These are phyloP conservation scores for Sphinx pinastri DNA, from an alignment of 2,888 invertebrate genomes.

Conservation along the genomic window DNA sequence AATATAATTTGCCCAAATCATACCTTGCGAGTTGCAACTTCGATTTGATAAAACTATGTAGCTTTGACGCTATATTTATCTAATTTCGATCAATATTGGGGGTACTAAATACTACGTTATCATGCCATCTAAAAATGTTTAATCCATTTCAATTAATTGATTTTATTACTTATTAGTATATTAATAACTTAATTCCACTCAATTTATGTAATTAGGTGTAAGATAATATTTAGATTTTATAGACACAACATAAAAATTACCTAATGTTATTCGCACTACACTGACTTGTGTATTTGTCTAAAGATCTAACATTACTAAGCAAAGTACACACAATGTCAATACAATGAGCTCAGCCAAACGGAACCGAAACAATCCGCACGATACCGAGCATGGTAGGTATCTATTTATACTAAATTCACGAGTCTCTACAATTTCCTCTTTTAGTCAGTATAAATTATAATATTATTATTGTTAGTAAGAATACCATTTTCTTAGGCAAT, in stretches of 20 bases:
- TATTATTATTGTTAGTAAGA: too few species aligned
- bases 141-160: not conserved
- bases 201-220: too few species aligned
- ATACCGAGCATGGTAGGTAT: not conserved
- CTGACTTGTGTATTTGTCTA: not conserved
- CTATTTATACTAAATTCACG: not conserved
- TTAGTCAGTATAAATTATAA: not conserved
- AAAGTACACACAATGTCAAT: not conserved
- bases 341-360: slow-evolving; percentile 5
- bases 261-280: too few species aligned
- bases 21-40: not conserved
- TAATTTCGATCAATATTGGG: not conserved
- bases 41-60: not conserved
- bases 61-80: not conserved
- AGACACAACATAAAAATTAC: too few species aligned
- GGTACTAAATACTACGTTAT: not conserved
- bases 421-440: not conserved
- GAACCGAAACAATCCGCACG: slow-evolving; percentile 6
- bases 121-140: not conserved
- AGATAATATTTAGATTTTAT: too few species aligned
- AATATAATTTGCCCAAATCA: not conserved
- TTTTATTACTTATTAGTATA: not conserved
- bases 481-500: too few species aligned
- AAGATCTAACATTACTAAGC: not conserved
- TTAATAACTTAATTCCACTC: too few species aligned